A percentile compares a stretch with the other conserved stretches of the same genome.
phyloP scores from a whole-genome alignment of 2,888 invertebrate species.

The Lasiommata megera region DNA sequence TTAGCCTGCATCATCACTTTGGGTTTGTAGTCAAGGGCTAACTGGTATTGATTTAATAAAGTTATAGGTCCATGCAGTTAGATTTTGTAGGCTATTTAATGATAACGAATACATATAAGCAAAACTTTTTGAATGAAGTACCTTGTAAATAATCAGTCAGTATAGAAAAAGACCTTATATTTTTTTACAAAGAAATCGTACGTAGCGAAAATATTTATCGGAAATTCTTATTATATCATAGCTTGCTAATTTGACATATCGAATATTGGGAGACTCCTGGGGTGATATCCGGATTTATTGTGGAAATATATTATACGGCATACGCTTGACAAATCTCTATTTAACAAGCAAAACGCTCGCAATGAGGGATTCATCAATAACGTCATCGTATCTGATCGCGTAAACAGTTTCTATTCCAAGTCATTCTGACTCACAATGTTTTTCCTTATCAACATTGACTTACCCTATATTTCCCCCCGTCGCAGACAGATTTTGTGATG shows the following conservation, averaged over 20 bases:
- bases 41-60: no score
- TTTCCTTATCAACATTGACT: slow-evolving; percentile 32
- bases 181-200: neutral
- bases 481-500: slow-evolving; percentile 36
- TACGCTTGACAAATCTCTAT: slow-evolving; percentile 21
- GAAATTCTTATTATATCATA: neutral
- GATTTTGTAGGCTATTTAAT: no score
- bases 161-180: neutral
- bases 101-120: no score
- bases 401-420: slow-evolving; percentile 23
- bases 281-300: no score
- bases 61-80: no score
- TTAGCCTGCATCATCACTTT: no score
- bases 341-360: slow-evolving; percentile 24
- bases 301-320: neutral
- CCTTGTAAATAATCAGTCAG: no score
- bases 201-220: neutral
- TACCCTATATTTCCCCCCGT: slow-evolving; percentile 35
- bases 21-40: no score
- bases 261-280: neutral
- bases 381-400: slow-evolving; percentile 15
- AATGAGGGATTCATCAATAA: slow-evolving; percentile 25
- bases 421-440: slow-evolving; percentile 25
- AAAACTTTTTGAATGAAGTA: no score
- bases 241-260: slow-evolving; percentile 10